Base-by-base conservation (phyloP, 2,113 vertebrate species). In the Bos javanicus region DNA sequence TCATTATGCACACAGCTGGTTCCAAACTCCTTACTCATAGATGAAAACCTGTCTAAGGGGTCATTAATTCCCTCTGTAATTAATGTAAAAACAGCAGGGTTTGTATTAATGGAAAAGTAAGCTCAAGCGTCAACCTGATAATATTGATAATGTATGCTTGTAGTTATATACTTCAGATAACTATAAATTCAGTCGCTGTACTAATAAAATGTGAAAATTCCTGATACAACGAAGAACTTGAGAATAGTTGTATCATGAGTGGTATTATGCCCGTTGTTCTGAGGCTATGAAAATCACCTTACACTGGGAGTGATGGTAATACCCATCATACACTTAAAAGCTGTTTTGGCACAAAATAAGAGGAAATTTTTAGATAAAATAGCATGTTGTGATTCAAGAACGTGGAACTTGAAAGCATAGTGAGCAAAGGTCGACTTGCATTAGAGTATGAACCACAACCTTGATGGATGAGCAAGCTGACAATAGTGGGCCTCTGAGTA, bases 41-140 rank as follows among this genome's bases (percentile, higher is more conserved):
- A 94, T 97, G 91, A 98, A 98, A 98, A 97, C 54, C 92, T 92
- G 67, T 98, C 96, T 98, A 98, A 97, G 94, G 78, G 54, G 95
- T 98, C 87, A 98, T 98, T 98, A 98, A 96, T 97, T 91, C 94
- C 91, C 93, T 95, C 91, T 98, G 60, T 98, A 98, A 98, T 98
- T 98, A 98, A 97, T 97, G 67, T 88, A 95, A 97, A 97, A 97
- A 96, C 88, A 95, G 84, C 71, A 98, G 92, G 85, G 97, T 95
- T 97, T 97, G 36, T 95, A 94, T 96, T 98, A 97, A 97, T 97
- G 93, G 91, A 97, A 97, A 98, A 98, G 76, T 96, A 97, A 93
- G 95, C 87, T 96, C 78, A 93, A 98, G 95, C 80, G 0, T 96
- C 97, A 97, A 97, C 88, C 93, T 95, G 97, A 94, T 98, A 94